Conservation (phyloP, 2,888 invertebrate genomes). For the Andrena trimmerana region DNA sequence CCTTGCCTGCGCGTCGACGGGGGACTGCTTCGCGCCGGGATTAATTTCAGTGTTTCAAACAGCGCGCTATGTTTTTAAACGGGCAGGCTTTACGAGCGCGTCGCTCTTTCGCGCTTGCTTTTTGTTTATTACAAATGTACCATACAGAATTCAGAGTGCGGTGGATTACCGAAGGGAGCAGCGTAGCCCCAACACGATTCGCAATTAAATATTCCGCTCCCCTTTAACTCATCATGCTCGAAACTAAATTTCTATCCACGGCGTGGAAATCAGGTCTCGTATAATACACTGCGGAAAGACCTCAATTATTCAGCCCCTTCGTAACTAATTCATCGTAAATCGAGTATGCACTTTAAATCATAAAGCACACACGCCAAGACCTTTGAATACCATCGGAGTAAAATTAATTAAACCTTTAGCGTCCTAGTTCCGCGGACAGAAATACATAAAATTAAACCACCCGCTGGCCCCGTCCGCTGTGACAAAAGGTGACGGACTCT, state of each 20-base stretch:
- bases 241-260: slow-evolving; percentile 5
- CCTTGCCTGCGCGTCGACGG: no score
- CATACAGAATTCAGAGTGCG: not conserved
- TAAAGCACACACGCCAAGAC: not conserved
- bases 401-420: not conserved
- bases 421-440: not conserved
- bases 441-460: no score
- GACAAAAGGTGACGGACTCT: no score
- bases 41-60: not conserved
- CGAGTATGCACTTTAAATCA: not conserved
- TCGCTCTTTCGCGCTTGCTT: no score
- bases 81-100: no score
- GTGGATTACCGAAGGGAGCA: not conserved
- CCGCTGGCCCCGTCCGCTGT: no score
- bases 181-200: no score
- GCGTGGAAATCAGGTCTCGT: not conserved
- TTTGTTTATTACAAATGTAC: no score
- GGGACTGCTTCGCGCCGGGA: no score
- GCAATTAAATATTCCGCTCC: not conserved
- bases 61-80: not conserved
- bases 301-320: not conserved
- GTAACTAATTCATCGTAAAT: not conserved
- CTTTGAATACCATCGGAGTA: not conserved
- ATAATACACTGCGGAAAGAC: not conserved
- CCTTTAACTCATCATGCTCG: not conserved